Evolutionary conservation across 1,140 invertebrate species (phyloP).

Genomic region (Drosophila subpulchrella): DNA sequence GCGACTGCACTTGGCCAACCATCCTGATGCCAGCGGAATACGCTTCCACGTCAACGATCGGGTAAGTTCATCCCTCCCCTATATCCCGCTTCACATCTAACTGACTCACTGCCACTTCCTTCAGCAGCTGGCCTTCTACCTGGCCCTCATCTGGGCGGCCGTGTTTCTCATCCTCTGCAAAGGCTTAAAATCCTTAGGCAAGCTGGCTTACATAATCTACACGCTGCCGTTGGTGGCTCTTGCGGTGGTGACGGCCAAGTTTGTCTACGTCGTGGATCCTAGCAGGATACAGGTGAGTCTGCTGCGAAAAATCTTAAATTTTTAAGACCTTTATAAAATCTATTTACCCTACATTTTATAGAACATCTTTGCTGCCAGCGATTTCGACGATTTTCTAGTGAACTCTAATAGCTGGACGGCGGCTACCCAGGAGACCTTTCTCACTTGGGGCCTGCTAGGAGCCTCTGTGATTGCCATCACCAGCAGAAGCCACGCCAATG

Average conservation of each 20-base stretch:
- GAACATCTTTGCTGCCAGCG: slow-evolving; percentile 90
- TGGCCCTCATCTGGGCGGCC: slow-evolving; percentile 95
- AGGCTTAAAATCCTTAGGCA: slow-evolving; percentile 93
- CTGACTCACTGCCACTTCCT: slow-evolving; percentile 36
- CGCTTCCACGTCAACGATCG: slow-evolving; percentile 82
- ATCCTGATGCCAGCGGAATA: slow-evolving; percentile 59
- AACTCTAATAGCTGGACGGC: slow-evolving; percentile 94
- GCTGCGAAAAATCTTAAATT: too few species aligned
- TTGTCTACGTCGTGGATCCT: slow-evolving; percentile 72
- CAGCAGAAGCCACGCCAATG: slow-evolving; percentile 87
- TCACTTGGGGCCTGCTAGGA: slow-evolving; percentile 95
- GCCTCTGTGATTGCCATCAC: slow-evolving; percentile 92
- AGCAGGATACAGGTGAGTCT: slow-evolving; percentile 62
- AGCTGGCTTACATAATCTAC: slow-evolving; percentile 86
- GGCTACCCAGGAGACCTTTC: slow-evolving; percentile 93
- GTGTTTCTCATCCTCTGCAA: slow-evolving; percentile 95
- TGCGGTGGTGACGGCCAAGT: slow-evolving; percentile 64
- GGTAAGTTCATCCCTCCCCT: slow-evolving; percentile 50
- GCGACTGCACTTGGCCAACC: slow-evolving; percentile 87
- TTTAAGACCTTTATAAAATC: not conserved
- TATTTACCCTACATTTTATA: slow-evolving; percentile 58
- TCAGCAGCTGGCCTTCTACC: slow-evolving; percentile 92
- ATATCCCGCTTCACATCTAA: slow-evolving; percentile 21
- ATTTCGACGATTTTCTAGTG: slow-evolving; percentile 93
- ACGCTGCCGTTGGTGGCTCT: slow-evolving; percentile 62